Evolutionary conservation across 2,797 vertebrate genomes (phyloP).

Genomic region (Dendrocincla tyrannina): DNA sequence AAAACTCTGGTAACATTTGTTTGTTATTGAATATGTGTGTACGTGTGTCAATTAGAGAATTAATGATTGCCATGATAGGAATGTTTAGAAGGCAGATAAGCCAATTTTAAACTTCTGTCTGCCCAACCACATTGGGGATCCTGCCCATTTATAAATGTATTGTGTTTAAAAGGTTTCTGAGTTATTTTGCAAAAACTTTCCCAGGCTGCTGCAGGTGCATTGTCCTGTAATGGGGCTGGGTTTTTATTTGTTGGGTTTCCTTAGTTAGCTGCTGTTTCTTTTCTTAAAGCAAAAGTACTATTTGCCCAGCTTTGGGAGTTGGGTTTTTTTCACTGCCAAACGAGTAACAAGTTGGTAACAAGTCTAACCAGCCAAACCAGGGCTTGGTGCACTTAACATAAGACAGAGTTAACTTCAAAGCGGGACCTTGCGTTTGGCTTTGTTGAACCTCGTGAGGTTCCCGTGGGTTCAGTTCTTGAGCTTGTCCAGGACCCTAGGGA

Average conservation of each 20-base stretch:
- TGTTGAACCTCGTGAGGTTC: background rate
- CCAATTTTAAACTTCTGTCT: background rate
- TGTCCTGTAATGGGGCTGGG: background rate
- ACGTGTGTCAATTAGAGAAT: background rate
- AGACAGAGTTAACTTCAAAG: background rate
- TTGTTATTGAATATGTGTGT: background rate
- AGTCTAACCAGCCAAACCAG: background rate
- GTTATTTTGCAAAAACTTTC: background rate
- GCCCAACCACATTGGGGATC: background rate
- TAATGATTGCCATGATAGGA: background rate
- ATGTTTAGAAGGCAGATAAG: background rate
- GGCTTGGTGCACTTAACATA: background rate
- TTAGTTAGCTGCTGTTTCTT: background rate
- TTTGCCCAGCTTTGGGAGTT: background rate
- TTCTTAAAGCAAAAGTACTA: background rate
- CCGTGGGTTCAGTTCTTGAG: background rate
- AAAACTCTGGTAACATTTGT: background rate
- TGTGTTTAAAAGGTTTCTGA: background rate
- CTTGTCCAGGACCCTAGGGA: background rate
- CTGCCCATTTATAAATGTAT: background rate
- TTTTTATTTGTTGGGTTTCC: background rate
- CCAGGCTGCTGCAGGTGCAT: background rate
- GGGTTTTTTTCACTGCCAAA: background rate
- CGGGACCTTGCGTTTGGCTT: background rate
- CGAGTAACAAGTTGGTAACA: background rate